Base-by-base conservation (phyloP, 2,888 invertebrate genomes). In the Heliconius ismenius region DNA sequence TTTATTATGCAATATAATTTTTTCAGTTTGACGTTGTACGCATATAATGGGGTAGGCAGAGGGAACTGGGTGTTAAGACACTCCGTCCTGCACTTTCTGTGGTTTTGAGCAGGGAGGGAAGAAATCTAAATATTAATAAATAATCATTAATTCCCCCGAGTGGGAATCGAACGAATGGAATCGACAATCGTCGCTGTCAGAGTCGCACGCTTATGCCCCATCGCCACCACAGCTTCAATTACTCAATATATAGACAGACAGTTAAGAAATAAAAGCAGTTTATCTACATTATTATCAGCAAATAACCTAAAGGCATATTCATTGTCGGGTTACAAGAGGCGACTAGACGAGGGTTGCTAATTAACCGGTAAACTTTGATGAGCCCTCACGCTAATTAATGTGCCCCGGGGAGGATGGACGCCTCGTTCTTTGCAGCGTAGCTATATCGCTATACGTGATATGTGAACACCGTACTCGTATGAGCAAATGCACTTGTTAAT, bases 301-400 rank as follows among this genome's bases (percentile, higher is more conserved):
- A 86, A 90, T 91, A 90, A 91, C 90, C 87, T 89, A 88, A 90
- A 91, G 90, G 88, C 91, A 88, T 87, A 83, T 73, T 58, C 75
- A 77, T 87, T 88, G 89, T 88, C 88, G 89, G 78, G 87, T 91
- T 89, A 91, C 89, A 88, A 90, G 91, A 91, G 92, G 90, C 90
- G 87, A 86, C 87, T 89, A 88, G 88, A 86, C 85, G 87, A 88
- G 89, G 87, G 89, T 86, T 91, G 90, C 92, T 94, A 94, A 94
- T 94, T 94, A 94, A 93, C 93, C 93, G 93, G 93, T 93, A 93
- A 94, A 93, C 93, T 94, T 92, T 93, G 92, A 93, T 91, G 92
- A 91, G 87, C 85, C 87, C 87, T 86, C 84, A 82, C 87, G 90
- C 92, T 94, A 94, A 94, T 94, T 93, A 93, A 93, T 92, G 91